Evolutionary conservation across 2,113 vertebrate species (phyloP).

Genomic region (Ictidomys tridecemlineatus): DNA sequence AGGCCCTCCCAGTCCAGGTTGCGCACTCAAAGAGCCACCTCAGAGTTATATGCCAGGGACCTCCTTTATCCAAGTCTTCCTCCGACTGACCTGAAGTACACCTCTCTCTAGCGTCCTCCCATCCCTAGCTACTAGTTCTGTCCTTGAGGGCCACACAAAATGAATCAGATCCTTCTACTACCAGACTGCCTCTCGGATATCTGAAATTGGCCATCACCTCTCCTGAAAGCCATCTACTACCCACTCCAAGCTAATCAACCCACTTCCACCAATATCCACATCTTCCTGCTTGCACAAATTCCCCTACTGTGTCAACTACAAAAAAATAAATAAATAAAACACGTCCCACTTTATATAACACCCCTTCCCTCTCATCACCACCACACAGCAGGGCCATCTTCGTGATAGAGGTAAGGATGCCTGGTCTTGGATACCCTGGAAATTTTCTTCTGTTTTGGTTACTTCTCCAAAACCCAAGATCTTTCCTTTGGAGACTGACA

Average conservation of each 20-base stretch:
- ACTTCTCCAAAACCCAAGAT: neutral
- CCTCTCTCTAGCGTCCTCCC: neutral
- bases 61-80: neutral
- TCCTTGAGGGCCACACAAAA: neutral
- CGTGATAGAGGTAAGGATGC: neutral
- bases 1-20: neutral
- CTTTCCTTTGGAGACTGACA: neutral
- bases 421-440: fast-evolving
- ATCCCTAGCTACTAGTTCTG: neutral
- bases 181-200: neutral
- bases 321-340: neutral
- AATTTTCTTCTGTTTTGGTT: neutral
- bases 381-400: neutral
- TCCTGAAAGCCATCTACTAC: neutral
- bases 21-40: neutral
- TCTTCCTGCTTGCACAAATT: neutral
- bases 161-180: neutral
- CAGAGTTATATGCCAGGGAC: neutral
- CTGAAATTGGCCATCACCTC: neutral
- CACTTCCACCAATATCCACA: neutral
- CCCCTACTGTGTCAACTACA: neutral
- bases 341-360: fast-evolving
- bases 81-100: neutral
- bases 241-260: neutral
- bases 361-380: neutral